Conservation (phyloP, 2,888 invertebrate species). For the Dendrolimus houi region DNA sequence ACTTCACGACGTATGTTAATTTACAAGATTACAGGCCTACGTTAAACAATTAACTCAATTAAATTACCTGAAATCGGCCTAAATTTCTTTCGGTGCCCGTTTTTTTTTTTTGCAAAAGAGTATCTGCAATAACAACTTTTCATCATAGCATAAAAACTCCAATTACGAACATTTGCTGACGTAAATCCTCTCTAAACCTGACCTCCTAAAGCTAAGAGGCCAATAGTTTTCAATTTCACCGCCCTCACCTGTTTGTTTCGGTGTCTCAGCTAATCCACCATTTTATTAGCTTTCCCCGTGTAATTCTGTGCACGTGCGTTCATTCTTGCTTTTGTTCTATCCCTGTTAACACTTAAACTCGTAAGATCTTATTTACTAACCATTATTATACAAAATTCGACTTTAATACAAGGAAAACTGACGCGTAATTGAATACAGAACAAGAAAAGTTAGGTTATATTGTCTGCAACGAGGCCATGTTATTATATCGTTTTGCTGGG, state of each 20-base stretch:
- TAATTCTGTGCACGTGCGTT: conserved; percentile 66
- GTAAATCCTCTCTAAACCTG: conserved; percentile 43
- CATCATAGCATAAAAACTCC: conserved; percentile 9
- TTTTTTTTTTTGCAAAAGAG: no score
- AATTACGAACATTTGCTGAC: conserved; percentile 32
- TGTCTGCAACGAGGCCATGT: conserved; percentile 30
- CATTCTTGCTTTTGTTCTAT: conserved; percentile 61
- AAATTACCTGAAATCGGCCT: no score
- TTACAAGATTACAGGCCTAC: no score
- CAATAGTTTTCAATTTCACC: conserved; percentile 68
- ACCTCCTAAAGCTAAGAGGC: conserved; percentile 50
- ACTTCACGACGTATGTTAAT: no score
- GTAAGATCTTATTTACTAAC: conserved; percentile 17
- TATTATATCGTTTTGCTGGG: conserved; percentile 73
- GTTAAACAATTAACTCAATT: no score
- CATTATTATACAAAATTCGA: conserved; percentile 12
- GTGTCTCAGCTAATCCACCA: conserved; percentile 56
- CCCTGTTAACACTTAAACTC: conserved; percentile 29
- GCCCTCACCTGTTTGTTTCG: conserved; percentile 62
- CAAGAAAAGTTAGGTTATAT: conserved; percentile 19
- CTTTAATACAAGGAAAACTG: conserved; percentile 12
- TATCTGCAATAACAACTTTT: no score
- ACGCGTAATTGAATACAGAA: conserved; percentile 14
- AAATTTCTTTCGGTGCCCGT: no score
- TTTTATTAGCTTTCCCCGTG: conserved; percentile 65